Percentiles rank a stretch among this genome's conserved stretches.
These are phyloP conservation scores for Tholera decimalis DNA, from an alignment of 2,888 invertebrate species.

Conservation along the genomic window DNA sequence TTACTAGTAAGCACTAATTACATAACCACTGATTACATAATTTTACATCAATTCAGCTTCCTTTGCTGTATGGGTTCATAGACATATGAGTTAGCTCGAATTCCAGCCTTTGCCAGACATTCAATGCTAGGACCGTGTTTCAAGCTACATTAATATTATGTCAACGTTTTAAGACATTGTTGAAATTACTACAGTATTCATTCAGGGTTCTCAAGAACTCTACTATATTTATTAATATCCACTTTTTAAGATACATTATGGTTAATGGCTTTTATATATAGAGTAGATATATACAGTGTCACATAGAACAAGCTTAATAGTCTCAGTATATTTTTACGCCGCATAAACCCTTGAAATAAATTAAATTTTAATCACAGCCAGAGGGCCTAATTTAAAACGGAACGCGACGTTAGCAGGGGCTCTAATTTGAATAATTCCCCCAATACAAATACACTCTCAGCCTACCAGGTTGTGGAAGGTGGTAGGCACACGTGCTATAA, in stretches of 20 bases:
- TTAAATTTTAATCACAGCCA: constrained; percentile 28
- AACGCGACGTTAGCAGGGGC: constrained; percentile 13
- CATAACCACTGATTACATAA: constrained; percentile 2
- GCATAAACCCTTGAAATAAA: constrained; percentile 11
- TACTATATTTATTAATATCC: background rate
- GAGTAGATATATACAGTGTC: background rate
- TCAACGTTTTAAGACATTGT: background rate
- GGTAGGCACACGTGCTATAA: constrained; percentile 22
- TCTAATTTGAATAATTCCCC: constrained; percentile 55
- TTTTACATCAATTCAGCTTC: constrained; percentile 1
- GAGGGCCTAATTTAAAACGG: constrained; percentile 32
- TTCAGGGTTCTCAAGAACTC: background rate
- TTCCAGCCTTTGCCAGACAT: constrained; percentile 2
- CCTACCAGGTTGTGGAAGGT: constrained; percentile 20
- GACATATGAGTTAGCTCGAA: background rate
- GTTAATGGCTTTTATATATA: background rate
- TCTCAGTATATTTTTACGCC: background rate
- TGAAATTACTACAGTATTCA: background rate
- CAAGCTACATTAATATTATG: background rate
- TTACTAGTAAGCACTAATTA: background rate
- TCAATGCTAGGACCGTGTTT: constrained; percentile 1
- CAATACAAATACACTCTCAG: constrained; percentile 20
- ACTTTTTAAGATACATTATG: background rate
- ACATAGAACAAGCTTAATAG: background rate
- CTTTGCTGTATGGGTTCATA: background rate